These are phyloP conservation scores for Tetropium fuscum DNA, from an alignment of 2,888 invertebrate species.

Conservation along the genomic window DNA sequence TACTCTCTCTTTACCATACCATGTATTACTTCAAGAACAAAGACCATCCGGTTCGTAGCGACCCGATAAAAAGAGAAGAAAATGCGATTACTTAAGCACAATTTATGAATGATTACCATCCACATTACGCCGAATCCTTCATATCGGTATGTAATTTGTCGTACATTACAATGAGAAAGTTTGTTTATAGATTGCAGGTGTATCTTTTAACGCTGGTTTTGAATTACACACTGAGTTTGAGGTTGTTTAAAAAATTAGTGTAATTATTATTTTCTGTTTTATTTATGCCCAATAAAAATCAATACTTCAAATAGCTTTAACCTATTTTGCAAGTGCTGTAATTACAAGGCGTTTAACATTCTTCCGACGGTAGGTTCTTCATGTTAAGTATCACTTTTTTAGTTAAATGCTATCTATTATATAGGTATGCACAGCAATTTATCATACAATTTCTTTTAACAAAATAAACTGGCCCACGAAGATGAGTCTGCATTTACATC, in stretches of 20 bases:
- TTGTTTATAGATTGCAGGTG: slow-evolving; percentile 54
- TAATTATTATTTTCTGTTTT: slow-evolving; percentile 27
- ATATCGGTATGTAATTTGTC: slow-evolving; percentile 43
- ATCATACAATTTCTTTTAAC: too few species aligned
- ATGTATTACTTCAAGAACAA: background rate
- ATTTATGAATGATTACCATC: slow-evolving; percentile 45
- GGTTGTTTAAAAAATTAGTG: slow-evolving; percentile 32
- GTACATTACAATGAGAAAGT: slow-evolving; percentile 49
- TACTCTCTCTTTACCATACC: background rate
- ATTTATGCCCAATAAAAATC: background rate
- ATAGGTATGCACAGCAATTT: too few species aligned
- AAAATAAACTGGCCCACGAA: too few species aligned
- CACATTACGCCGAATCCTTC: slow-evolving; percentile 41
- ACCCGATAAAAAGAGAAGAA: background rate
- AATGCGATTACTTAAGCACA: slow-evolving; percentile 24
- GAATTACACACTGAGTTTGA: slow-evolving; percentile 34
- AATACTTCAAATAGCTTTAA: background rate
- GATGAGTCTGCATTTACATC: too few species aligned
- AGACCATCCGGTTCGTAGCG: background rate
- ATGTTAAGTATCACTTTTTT: too few species aligned
- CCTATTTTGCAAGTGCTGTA: too few species aligned
- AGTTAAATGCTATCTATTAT: too few species aligned
- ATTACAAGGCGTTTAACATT: too few species aligned
- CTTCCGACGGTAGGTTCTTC: too few species aligned
- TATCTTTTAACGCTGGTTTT: slow-evolving; percentile 37